Percentiles rank a stretch among this genome's conserved stretches.
Conservation (phyloP, 2,797 vertebrate species). For the Sphenopsis melanotis region DNA sequence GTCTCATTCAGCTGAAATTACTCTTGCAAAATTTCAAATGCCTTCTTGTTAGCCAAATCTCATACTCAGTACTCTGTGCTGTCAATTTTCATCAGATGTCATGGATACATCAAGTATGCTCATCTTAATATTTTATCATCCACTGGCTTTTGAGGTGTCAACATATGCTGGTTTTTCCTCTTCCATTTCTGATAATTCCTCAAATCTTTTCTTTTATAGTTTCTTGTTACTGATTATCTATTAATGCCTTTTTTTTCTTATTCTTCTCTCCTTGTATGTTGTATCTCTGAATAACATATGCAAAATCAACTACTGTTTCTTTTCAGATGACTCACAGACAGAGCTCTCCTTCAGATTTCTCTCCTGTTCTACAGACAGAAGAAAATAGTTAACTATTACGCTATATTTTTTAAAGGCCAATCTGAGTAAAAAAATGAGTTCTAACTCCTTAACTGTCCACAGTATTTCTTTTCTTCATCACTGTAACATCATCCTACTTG, state of each 20-base stretch:
- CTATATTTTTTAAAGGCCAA: neutral
- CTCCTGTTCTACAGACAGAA: neutral
- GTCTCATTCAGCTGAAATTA: neutral
- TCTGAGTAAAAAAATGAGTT: neutral
- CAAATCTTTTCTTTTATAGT: neutral
- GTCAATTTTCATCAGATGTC: neutral
- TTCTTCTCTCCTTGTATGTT: neutral
- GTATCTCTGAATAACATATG: neutral
- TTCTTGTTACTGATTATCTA: neutral
- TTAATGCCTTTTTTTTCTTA: neutral
- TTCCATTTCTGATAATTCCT: neutral
- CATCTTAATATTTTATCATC: neutral
- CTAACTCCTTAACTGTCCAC: neutral
- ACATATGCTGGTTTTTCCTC: neutral
- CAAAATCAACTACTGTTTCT: neutral
- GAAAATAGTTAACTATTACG: neutral
- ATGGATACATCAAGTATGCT: neutral
- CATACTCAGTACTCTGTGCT: neutral
- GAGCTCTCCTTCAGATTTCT: neutral
- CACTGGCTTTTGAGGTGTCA: neutral
- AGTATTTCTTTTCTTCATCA: neutral
- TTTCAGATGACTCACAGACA: neutral
- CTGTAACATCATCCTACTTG: neutral
- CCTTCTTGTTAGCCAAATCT: neutral
- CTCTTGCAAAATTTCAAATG: neutral